These are phyloP conservation scores for Thermophis baileyi DNA, from an alignment of 2,113 vertebrate genomes.

Conservation along the genomic window DNA sequence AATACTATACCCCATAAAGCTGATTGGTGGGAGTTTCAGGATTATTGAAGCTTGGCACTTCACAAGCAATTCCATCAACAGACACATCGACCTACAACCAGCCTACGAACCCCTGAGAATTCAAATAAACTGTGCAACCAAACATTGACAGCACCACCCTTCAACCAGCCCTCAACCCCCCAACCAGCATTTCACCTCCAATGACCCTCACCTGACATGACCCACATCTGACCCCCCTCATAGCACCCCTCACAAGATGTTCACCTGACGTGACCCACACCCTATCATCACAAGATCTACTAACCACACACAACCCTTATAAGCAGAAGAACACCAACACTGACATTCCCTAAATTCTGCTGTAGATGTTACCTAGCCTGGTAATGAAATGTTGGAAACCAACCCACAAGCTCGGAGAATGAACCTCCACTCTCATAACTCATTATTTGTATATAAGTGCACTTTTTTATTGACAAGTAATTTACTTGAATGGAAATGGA, in stretches of 20 bases:
- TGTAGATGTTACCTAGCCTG: background rate
- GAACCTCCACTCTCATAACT: background rate
- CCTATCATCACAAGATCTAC: background rate
- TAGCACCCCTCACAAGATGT: no score
- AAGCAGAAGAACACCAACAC: background rate
- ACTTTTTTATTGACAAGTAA: slow-evolving; percentile 28
- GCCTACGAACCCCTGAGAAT: background rate
- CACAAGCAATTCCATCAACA: background rate
- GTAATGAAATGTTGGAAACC: background rate
- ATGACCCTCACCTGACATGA: background rate
- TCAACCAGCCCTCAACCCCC: background rate
- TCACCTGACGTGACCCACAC: no score
- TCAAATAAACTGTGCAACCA: background rate
- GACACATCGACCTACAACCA: no score
- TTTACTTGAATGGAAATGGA: fast-evolving
- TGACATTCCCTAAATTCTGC: background rate
- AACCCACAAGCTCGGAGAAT: background rate
- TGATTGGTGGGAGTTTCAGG: background rate
- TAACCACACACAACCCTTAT: no score
- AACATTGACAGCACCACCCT: background rate
- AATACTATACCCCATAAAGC: background rate
- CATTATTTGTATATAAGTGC: background rate
- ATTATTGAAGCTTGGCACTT: background rate
- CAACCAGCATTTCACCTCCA: background rate
- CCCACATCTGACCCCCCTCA: no score